Evolutionary conservation across 1,140 invertebrate genomes (phyloP).

Genomic region (Neodiprion virginianus): DNA sequence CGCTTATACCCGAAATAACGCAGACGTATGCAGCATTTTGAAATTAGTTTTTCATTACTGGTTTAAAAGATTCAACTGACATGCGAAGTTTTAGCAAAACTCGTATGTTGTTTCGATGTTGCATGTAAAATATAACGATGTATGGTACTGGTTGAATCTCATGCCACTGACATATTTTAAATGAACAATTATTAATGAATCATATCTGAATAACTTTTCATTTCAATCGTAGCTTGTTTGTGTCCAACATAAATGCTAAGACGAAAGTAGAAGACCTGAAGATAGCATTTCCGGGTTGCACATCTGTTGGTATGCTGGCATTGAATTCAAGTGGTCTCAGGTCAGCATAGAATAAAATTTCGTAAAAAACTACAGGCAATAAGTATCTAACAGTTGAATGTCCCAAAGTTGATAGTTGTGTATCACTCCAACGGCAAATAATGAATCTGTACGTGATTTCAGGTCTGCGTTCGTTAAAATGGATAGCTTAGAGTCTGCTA

Average conservation of each 20-base stretch:
- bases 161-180: not conserved
- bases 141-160: no score
- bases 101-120: no score
- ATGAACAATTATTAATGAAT: slow-evolving; percentile 13
- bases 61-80: not conserved
- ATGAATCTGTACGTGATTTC: no score
- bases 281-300: slow-evolving; percentile 37
- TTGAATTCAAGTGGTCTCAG: not conserved
- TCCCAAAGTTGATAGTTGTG: no score
- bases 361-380: no score
- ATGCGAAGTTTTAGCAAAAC: not conserved
- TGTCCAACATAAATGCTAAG: slow-evolving; percentile 37
- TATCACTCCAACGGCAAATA: no score
- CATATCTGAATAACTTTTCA: not conserved
- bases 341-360: not conserved
- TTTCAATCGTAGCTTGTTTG: slow-evolving; percentile 36
- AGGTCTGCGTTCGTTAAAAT: slow-evolving; percentile 40
- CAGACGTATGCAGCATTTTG: slow-evolving; percentile 28
- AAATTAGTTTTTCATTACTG: not conserved
- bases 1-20: slow-evolving; percentile 25
- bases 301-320: slow-evolving; percentile 36
- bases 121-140: no score
- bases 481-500: slow-evolving; percentile 28
- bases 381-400: no score
- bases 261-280: slow-evolving; percentile 36